Base-by-base conservation (phyloP, 2,797 vertebrate genomes). In the Sebastes cheni region DNA sequence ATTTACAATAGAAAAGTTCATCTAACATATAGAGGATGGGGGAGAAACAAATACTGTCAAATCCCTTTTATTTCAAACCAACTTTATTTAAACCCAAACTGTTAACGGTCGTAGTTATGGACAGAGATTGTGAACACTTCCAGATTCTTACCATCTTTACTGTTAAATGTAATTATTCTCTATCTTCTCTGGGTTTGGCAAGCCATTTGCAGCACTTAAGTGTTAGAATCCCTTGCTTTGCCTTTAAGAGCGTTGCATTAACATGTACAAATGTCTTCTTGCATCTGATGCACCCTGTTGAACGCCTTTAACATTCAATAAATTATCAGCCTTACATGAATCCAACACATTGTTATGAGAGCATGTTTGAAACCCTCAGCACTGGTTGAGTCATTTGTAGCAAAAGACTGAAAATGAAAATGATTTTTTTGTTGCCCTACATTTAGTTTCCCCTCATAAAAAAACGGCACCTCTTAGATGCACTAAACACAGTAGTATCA, bases 401-500 rank as follows among this genome's bases (percentile, higher is more conserved):
- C 56, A 67, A 60, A 81, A 58, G 13, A 74, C 42, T 68, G 56
- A 73, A 73, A 72, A 74, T 67, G 13, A 14, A 20, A 25, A 65
- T 39, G 3, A 22, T 72, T 12, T 59, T 59, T 34, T 25, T 59
- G 7, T 66, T 81, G 25, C 27, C 22, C n/a, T 55, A 10, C 78
- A 72, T 18, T 27, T 70, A 8, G 54, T 76, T 69, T 81, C 70
- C 59, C 16, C 32, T 39, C 64, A 80, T 80, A 67, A 83, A 77
- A 50, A 46, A 46, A 46, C 1, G 1, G 20, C 54, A 75, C 55
- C 62, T 36, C 32, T 9, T 56, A 67, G 52, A 77, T 10, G 32
- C 30, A 72, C 59, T 81, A 68, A 86, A 67, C 29, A 79, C 52
- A 78, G 72, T 81, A 66, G 29, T 71, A 4, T 60, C n/a, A 42